These are phyloP conservation scores for Bimastos eiseni DNA, from an alignment of 2,888 invertebrate species.

Conservation along the genomic window DNA sequence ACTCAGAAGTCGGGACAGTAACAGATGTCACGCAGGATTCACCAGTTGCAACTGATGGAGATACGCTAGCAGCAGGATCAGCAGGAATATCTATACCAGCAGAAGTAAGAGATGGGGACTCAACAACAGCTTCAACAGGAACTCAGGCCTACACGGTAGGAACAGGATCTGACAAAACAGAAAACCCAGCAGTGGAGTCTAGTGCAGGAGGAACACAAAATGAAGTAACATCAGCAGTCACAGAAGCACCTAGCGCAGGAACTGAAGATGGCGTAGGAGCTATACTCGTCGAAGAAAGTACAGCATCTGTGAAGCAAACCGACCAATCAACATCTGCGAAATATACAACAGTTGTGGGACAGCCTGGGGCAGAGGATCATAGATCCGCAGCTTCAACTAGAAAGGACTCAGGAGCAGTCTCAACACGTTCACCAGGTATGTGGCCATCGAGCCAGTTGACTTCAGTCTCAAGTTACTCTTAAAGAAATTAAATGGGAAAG, in stretches of 20 bases:
- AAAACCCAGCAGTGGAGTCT: neutral
- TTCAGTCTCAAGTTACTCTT: too few species aligned
- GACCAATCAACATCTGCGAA: neutral
- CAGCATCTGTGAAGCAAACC: neutral
- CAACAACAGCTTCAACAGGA: neutral
- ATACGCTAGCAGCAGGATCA: neutral
- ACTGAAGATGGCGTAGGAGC: neutral
- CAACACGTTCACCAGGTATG: neutral
- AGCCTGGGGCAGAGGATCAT: neutral
- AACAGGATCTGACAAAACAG: neutral
- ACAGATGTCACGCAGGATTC: too few species aligned
- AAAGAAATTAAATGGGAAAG: too few species aligned
- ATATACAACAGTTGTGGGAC: neutral
- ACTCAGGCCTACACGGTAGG: neutral
- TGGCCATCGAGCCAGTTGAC: too few species aligned
- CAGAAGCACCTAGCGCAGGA: slow-evolving; percentile 32
- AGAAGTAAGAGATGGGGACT: neutral
- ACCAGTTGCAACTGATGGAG: neutral
- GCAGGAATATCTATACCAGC: neutral
- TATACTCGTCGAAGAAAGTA: neutral
- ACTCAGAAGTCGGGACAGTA: too few species aligned
- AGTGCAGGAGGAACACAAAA: neutral
- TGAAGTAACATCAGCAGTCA: neutral
- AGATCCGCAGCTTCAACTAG: neutral
- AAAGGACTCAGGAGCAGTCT: neutral